Evolutionary conservation across 2,113 vertebrate species (phyloP).

Genomic region (Barnardius zonarius): DNA sequence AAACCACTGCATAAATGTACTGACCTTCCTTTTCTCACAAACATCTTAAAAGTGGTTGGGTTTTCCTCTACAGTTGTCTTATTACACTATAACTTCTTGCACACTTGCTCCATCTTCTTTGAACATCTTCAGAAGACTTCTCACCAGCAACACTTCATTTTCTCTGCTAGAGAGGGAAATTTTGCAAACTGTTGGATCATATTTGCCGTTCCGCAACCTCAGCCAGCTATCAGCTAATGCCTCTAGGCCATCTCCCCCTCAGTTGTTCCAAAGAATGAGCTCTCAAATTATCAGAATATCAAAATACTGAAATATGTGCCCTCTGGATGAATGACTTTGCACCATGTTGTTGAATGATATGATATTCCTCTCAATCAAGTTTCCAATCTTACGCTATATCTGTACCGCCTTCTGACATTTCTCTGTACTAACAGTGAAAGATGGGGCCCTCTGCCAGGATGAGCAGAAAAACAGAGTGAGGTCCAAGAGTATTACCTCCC

Average conservation of each 20-base stretch:
- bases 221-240: accelerated
- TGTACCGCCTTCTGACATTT: background rate
- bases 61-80: background rate
- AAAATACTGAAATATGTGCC: background rate
- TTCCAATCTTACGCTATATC: background rate
- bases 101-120: background rate
- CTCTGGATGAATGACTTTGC: background rate
- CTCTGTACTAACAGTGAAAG: background rate
- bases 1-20: background rate
- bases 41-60: accelerated
- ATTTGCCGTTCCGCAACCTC: background rate
- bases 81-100: background rate
- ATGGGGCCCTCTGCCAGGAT: background rate
- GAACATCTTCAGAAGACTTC: background rate
- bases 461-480: background rate
- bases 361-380: background rate
- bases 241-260: background rate
- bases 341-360: background rate
- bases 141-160: background rate
- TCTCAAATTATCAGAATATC: background rate
- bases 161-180: background rate
- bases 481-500: background rate
- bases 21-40: background rate
- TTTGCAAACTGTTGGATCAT: background rate
- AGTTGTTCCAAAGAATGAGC: background rate